Percentiles rank a stretch among this genome's conserved stretches.
Evolutionary conservation across 2,113 vertebrate species (phyloP).

Genomic region (Pomatorhinus ruficollis): DNA sequence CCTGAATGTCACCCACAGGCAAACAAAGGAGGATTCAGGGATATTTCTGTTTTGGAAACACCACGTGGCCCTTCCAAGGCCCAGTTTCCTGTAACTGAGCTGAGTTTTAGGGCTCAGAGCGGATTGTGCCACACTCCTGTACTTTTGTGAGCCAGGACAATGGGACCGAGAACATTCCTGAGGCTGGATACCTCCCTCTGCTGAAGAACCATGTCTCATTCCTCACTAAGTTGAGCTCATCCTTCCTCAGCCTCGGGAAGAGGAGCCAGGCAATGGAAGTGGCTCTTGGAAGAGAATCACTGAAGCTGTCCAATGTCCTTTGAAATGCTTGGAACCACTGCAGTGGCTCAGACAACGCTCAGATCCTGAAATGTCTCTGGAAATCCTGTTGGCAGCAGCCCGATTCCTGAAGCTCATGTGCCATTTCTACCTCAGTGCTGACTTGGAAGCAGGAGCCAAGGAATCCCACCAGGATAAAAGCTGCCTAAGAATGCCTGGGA

Average conservation of each 20-base stretch:
- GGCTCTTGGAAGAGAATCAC: not conserved
- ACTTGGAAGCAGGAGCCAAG: not conserved
- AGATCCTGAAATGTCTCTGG: not conserved
- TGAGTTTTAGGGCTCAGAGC: not conserved
- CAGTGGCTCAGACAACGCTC: not conserved
- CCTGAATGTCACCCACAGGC: not conserved
- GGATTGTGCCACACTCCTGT: not conserved
- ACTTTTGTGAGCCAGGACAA: not conserved
- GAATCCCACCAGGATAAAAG: not conserved
- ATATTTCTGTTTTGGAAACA: not conserved
- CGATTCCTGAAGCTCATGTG: not conserved
- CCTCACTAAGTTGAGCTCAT: rapidly evolving
- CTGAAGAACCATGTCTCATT: rapidly evolving
- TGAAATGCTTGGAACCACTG: not conserved
- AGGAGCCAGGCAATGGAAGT: not conserved
- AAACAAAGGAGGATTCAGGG: not conserved
- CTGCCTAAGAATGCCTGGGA: not conserved
- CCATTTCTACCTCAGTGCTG: not conserved
- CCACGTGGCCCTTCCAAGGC: not conserved
- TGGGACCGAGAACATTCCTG: not conserved
- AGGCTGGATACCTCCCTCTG: not conserved
- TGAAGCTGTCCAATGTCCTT: not conserved
- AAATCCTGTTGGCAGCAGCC: not conserved
- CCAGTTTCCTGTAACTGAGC: not conserved
- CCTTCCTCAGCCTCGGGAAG: not conserved